Conservation (phyloP, 2,797 vertebrate species). For the Microtus agrestis region DNA sequence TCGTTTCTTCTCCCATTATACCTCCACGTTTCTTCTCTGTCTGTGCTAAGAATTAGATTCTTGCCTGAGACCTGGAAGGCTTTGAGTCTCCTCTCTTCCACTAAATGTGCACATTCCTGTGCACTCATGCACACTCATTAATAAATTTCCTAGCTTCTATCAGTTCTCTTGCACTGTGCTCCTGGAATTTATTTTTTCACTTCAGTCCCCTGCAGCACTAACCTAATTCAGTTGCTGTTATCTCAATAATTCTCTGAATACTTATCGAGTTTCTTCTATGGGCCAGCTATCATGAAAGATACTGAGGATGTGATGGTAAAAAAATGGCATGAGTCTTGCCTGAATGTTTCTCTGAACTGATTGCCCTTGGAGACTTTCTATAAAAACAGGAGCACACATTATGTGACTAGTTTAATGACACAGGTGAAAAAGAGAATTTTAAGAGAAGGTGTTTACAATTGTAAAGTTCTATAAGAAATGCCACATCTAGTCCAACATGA, state of each 20-base stretch:
- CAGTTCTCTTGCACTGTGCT: background rate
- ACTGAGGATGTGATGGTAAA: background rate
- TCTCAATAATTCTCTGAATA: background rate
- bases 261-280: background rate
- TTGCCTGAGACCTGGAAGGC: background rate
- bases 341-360: background rate
- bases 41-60: background rate
- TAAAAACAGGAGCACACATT: background rate
- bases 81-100: background rate
- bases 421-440: background rate
- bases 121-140: background rate
- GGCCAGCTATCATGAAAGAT: background rate
- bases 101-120: background rate
- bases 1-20: background rate
- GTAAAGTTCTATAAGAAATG: background rate
- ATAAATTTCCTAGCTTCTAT: background rate
- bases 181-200: background rate
- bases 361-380: background rate
- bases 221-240: conserved; percentile 21
- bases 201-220: background rate
- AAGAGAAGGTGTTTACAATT: background rate
- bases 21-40: background rate
- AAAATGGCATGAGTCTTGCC: background rate
- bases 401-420: background rate
- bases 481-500: background rate